Evolutionary conservation across 2,113 vertebrate species (phyloP), one percentile per base, ranked within the genome.

Genomic region (Apteryx owenii): DNA sequence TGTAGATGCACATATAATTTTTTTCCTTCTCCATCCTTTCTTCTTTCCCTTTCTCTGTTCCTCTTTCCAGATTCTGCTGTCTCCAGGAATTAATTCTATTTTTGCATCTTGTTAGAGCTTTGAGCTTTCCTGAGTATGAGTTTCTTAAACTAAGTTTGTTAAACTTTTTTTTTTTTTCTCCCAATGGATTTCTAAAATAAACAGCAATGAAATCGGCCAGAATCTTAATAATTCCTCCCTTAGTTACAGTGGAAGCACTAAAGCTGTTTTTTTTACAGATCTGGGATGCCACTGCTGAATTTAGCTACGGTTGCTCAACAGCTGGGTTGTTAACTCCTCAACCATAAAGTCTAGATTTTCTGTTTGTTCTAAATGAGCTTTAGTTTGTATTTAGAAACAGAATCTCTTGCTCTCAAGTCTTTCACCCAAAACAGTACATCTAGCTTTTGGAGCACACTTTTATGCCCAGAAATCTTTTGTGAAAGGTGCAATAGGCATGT

Each of bases 321-420:
- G 96, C 92, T 96, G 93, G 93, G 82, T 80, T 7, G 4, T 96
- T 96, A 95, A 95, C 90, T 97, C 76, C 60, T 94, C 58, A 90
- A 65, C 89, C 42, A 64, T 94, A 92, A 96, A 94, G 42, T 88
- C 90, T 90, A 23, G 21, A 50, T 96, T 87, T 96, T 72, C 86
- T 94, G 22, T 89, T 96, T 93, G 56, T 80, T 96, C 89, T 95
- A 96, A 89, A 88, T 85, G 89, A 89, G 81, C 66, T 89, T 95
- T 70, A 85, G 75, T 31, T 93, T 71, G n/a, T 94, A 42, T 87
- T 91, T 97, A 94, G 88, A 91, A 69, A 42, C 69, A 20, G 89
- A 93, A 85, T 89, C 66, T 85, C 84, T 72, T 87, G 2, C 3
- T 91, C 73, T 85, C 61, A 58, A 71, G 61, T 72, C 73, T 87